Evolutionary conservation across 2,888 invertebrate species (phyloP), one percentile per base, ranked within the genome.

Genomic region (Onchidella celtica): DNA sequence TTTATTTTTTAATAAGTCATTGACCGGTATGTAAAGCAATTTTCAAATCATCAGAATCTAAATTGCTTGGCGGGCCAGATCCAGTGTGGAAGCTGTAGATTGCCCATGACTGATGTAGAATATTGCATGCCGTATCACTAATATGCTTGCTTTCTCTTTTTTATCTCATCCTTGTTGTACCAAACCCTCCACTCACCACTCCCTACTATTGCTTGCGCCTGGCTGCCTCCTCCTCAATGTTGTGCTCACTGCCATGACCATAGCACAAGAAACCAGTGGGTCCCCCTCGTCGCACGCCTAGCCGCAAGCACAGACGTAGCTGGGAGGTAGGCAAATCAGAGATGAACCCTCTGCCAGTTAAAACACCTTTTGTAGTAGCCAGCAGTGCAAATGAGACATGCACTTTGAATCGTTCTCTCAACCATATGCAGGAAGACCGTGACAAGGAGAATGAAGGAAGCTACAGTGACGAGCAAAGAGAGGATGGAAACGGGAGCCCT

Each of bases 241-340:
- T 40, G 11, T 80, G 38, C 17, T 80, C 32, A 27, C 21, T 1
- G 27, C 6, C 34, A 36, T n/a, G 32, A 59, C 84, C 87, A 14
- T 85, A 90, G 89, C 88, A 88, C 83, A 91, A 91, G 85, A 88
- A 88, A 76, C 87, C 89, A 38, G 74, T 86, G 6, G 92, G 91
- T n/a, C 91, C 92, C 9, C 86, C 85, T 27, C 85, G 91, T 6
- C 87, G 90, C n/a, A 88, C 88, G 3, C 91, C 91, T n/a, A 89
- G 88, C 38, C 81, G 87, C 24, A 85, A 82, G 70, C 84, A 86
- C 36, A 83, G 87, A 9, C 83, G 83, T 9, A 85, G 83, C 75
- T 21, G 84, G 32, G 85, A 83, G 24, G 29, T 59, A 47, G 63
- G 34, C 34, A 40, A 29, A 59, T 63, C n/a, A 32, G 63, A 27